Conservation (phyloP, 2,888 invertebrate genomes). For the Synergus laeviventris region DNA sequence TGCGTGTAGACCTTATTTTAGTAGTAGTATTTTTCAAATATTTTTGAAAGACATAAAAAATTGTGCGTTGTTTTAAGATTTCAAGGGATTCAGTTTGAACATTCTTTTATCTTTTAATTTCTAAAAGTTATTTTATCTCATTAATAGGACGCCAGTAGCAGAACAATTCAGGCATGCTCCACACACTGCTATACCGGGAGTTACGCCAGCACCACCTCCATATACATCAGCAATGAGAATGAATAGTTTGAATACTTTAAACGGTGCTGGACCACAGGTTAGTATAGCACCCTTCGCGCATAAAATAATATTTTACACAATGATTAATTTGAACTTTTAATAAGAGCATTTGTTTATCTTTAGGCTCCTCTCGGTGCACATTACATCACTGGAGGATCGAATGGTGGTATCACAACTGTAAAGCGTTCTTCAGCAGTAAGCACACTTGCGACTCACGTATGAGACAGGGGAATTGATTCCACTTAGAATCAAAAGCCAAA, state of each 20-base stretch:
- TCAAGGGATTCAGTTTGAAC: not conserved
- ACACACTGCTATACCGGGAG: conserved; percentile 82
- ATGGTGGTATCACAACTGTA: conserved; percentile 79
- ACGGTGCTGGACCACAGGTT: conserved; percentile 79
- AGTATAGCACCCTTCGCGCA: conserved; percentile 46
- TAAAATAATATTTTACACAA: not conserved
- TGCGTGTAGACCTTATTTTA: not conserved
- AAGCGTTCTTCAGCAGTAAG: conserved; percentile 78
- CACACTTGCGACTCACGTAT: conserved; percentile 83
- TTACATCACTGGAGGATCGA: conserved; percentile 76
- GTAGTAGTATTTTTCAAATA: too few relatives aligned
- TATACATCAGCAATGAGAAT: conserved; percentile 79
- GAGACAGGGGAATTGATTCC: conserved; percentile 73
- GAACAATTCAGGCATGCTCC: conserved; percentile 79
- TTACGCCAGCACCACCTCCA: conserved; percentile 89
- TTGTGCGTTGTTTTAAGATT: too few relatives aligned
- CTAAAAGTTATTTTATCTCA: conserved; percentile 49
- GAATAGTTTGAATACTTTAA: conserved; percentile 76
- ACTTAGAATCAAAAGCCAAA: conserved; percentile 67
- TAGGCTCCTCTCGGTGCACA: conserved; percentile 74
- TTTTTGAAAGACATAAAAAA: too few relatives aligned
- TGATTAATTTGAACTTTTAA: not conserved
- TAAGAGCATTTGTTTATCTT: conserved; percentile 45
- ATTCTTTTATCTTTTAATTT: not conserved
- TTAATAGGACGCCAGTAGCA: conserved; percentile 80